Evolutionary conservation across 2,888 invertebrate species (phyloP), one percentile per base, ranked within the genome.

Genomic region (Chymomyza amoena): DNA sequence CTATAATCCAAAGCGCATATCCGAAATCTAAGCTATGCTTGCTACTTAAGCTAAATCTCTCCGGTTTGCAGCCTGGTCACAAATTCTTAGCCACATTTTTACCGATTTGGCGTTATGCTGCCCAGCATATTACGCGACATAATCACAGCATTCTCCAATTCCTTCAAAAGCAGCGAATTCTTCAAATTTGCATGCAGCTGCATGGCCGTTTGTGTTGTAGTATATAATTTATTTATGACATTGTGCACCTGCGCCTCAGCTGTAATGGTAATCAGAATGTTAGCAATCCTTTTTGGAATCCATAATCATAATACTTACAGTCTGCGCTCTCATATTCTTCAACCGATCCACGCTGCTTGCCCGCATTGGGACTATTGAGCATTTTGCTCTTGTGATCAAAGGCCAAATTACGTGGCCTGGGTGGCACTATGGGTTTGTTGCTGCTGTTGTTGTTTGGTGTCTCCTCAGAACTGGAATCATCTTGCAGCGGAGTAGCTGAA

Each of bases 401-500:
- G 45, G 94, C 94, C 65, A 94, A 93, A 64, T 95, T 94, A 64
- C 95, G 91, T 0, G 95, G 94, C 71, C 96, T 92, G 15, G 95
- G 95, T 60, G 94, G 93, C 66, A 94, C 93, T 20, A 93, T 93
- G 2, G 94, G 94, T 84, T 94, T 94, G 65, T 91, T 92, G 60
- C 79, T 87, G 59, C 80, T 86, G 52, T 86, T 86, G 56, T 84
- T 87, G 61, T 88, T 90, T 61, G 89, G 90, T 25, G 90, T 93
- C 82, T 95, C 95, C 89, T 96, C 96, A 0, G 96, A 96, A 82
- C 96, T 96, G 62, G 96, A 96, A 91, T 96, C 96, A 90, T 96
- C 96, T 78, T 95, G 95, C 59, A 88, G 76, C 10, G 84, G 79
- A 16, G 84, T 81, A 75, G 80, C 80, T 84, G 18, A 6, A 39